Conservation (phyloP, 1,140 invertebrate species). For the Diuraphis noxia region DNA sequence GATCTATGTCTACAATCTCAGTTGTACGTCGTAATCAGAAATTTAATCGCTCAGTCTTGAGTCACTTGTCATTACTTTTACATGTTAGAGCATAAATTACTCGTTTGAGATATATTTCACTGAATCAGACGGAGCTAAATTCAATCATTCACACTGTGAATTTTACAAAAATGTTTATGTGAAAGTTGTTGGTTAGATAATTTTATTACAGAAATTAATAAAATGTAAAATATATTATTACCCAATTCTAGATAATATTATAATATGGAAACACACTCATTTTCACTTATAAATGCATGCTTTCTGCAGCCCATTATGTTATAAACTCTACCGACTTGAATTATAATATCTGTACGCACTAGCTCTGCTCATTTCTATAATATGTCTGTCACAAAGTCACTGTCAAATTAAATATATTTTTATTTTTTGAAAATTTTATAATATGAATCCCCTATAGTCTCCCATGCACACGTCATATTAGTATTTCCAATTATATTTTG, state of each 20-base stretch:
- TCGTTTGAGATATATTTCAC: not conserved
- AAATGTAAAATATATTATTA: no score
- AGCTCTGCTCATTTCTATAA: not conserved
- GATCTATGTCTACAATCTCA: not conserved
- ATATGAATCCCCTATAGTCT: not conserved
- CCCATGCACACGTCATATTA: not conserved
- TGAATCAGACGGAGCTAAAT: no score
- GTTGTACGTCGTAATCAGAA: not conserved
- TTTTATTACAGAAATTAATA: no score
- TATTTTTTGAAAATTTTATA: not conserved
- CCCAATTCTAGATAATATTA: no score
- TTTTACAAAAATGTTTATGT: no score
- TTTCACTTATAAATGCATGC: not conserved
- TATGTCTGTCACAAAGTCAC: not conserved
- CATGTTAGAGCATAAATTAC: not conserved
- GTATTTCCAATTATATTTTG: constrained; percentile 1
- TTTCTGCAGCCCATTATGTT: not conserved
- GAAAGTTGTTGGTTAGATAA: no score
- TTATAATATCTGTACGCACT: not conserved
- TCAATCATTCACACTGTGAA: no score
- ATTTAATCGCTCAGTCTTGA: not conserved
- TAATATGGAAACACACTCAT: not conserved
- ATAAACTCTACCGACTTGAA: not conserved
- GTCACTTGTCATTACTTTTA: not conserved
- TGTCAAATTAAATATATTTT: constrained; percentile 4